Base-by-base conservation (phyloP, 2,113 vertebrate genomes). In the Benitochromis conjunctus region DNA sequence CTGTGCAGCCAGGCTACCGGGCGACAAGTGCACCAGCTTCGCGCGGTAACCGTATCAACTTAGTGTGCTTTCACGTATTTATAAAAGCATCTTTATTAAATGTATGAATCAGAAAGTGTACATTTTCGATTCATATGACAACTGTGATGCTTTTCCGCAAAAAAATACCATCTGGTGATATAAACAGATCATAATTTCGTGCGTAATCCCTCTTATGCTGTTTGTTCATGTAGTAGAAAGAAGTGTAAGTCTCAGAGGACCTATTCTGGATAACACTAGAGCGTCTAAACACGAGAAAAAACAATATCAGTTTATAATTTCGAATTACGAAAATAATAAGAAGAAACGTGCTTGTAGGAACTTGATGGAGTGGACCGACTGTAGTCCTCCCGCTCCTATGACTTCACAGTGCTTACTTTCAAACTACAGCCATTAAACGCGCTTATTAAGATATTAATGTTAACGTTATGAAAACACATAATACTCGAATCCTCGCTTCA, bases 1-100 rank as follows among this genome's bases (percentile, higher is more conserved):
- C 80, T 79, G 48, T 34, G 16, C 76, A 83, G 81, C 60, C 85
- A 81, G 46, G 58, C 93, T 57, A 86, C 81, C 74, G 80, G 88
- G 83, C 82, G 95, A 94, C 95, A 95, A 95, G 94, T 95, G 94
- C 95, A 95, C 84, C 43, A 5, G 86, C 78, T 78, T 51, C 79
- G 7, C 77, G 5, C 58, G 77, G 56, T 85, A 82, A 91, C 89
- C 86, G 53, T 38, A 21, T 16, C 43, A 69, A 91, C 66, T 89
- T 64, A 38, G 16, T 48, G 3, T 6, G 24, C 21, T 83, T 83
- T 82, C 3, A 10, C 79, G 7, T 51, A 51, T 88, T 83, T 58
- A 26, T 60, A 11, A 21, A 76, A 34, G 21, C 43, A n/a, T 57
- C 79, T 31, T 53, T 34, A n/a, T 60, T 12, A 60, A 86, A 88